phyloP scores from a whole-genome alignment of 1,140 invertebrate species.

The Phthorimaea operculella region DNA sequence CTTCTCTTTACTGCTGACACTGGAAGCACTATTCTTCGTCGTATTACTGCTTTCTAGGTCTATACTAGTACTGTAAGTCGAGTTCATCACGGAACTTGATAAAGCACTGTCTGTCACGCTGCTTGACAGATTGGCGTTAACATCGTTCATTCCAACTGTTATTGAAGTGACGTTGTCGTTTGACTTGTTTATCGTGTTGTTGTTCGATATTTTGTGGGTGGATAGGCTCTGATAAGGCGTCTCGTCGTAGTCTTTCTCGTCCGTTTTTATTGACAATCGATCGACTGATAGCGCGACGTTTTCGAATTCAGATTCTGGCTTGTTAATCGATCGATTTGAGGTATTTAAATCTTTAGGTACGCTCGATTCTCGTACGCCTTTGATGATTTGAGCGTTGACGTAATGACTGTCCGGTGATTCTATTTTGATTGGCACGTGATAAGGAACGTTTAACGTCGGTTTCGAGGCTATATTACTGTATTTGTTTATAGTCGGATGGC shows the following conservation, averaged over 20 bases:
- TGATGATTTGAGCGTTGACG: conserved; percentile 60
- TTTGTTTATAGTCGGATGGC: conserved; percentile 45
- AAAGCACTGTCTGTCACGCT: conserved; percentile 37
- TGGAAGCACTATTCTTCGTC: conserved; percentile 30
- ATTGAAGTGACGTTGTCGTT: conserved; percentile 62
- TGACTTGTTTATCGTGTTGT: conserved; percentile 41
- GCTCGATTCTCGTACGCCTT: conserved; percentile 48
- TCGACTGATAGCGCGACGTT: conserved; percentile 32
- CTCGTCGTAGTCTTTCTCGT: conserved; percentile 47
- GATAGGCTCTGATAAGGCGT: conserved; percentile 59
- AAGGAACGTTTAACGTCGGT: conserved; percentile 24
- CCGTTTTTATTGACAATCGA: conserved; percentile 34
- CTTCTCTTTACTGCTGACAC: conserved; percentile 66
- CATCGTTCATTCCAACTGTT: conserved; percentile 31
- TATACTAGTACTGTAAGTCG: conserved; percentile 34
- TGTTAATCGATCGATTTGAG: conserved; percentile 32
- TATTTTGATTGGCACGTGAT: conserved; percentile 22
- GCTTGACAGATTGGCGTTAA: conserved; percentile 28
- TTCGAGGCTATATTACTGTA: conserved; percentile 26
- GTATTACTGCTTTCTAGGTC: conserved; percentile 27
- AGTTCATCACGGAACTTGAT: conserved; percentile 43
- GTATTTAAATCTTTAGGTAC: conserved; percentile 39
- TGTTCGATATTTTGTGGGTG: conserved; percentile 42
- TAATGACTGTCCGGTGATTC: conserved; percentile 52
- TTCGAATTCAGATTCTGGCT: conserved; percentile 25